Base-by-base conservation (phyloP, 2,797 vertebrate species). In the Hyperoplus immaculatus region DNA sequence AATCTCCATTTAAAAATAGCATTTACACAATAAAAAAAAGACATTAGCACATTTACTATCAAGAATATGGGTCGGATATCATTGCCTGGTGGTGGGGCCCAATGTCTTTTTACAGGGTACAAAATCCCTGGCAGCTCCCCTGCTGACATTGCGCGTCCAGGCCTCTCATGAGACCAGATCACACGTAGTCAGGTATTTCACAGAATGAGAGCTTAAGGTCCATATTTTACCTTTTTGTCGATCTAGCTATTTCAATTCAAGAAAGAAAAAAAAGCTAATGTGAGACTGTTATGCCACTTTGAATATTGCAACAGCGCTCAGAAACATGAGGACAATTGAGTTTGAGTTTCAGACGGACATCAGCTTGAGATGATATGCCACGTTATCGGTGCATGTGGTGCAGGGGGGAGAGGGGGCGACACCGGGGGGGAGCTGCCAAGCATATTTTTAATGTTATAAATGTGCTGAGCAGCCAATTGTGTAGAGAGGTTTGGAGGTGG, bases 391-490 rank as follows among this genome's bases (percentile, higher is more conserved):
- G 72, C 58, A 68, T 11, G 0, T 65, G 69, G 38, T 55, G 70
- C 66, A 58, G 59, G 56, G 46, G 18, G 65, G 60, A 71, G 77
- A 61, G 64, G 65, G 59, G 72, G 77, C 64, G 64, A 70, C 66
- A 42, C 57, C 62, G 16, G 46, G 84, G 82, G 46, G 84, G 83
- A 78, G 46, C 75, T 69, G 77, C 78, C 69, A 4, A 56, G 72
- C 54, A 72, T 77, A 87, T 90, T 87, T 29, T 87, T 75, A 86
- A 79, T 75, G 75, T 68, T 83, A 46, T 53, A 89, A 92, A 92
- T 91, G 83, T 91, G 87, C 88, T 90, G 81, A 94, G 77, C 50
- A 21, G 82, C 46, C 78, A 75, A 59, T 78, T 85, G 77, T 79
- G 1, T 15, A 11, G 14, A 45, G 51, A 57, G 58, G 58, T 3